Percentiles rank a stretch among this genome's conserved stretches.
Conservation (phyloP, 2,888 invertebrate genomes). For the Deilephila elpenor region DNA sequence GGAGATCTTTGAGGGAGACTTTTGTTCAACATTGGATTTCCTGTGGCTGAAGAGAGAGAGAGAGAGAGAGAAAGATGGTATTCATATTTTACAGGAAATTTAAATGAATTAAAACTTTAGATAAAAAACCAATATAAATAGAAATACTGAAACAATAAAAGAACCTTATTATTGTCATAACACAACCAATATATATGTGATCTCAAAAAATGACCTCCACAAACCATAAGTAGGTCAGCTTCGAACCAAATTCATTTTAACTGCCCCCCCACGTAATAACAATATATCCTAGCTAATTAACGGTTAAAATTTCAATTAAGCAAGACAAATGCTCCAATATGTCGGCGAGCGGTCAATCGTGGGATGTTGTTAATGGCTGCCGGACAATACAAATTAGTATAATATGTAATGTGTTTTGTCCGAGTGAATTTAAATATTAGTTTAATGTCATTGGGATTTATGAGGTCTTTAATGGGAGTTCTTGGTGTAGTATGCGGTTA, state of each 20-base stretch:
- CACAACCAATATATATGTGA: neutral
- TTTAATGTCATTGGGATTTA: neutral
- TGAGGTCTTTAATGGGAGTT: neutral
- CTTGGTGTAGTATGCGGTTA: neutral
- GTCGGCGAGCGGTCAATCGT: slow-evolving; percentile 35
- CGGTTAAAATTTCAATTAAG: slow-evolving; percentile 38
- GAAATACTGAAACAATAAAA: too few relatives aligned
- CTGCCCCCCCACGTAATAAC: slow-evolving; percentile 7
- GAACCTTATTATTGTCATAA: too few relatives aligned
- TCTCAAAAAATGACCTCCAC: neutral
- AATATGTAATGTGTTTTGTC: neutral
- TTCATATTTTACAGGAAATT: too few relatives aligned
- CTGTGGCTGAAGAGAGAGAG: too few relatives aligned
- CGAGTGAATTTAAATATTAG: neutral
- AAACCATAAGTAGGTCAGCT: neutral
- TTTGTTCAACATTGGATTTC: too few relatives aligned
- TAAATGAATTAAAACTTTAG: too few relatives aligned
- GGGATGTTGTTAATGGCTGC: neutral
- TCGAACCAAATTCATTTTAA: neutral
- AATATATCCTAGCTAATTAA: slow-evolving; percentile 5
- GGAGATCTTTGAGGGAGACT: too few relatives aligned
- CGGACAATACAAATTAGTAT: slow-evolving; percentile 1
- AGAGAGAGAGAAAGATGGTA: too few relatives aligned
- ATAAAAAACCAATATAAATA: too few relatives aligned
- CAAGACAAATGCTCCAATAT: slow-evolving; percentile 42